These are phyloP conservation scores for Ifrita kowaldi DNA, from an alignment of 2,113 vertebrate species.

Conservation along the genomic window DNA sequence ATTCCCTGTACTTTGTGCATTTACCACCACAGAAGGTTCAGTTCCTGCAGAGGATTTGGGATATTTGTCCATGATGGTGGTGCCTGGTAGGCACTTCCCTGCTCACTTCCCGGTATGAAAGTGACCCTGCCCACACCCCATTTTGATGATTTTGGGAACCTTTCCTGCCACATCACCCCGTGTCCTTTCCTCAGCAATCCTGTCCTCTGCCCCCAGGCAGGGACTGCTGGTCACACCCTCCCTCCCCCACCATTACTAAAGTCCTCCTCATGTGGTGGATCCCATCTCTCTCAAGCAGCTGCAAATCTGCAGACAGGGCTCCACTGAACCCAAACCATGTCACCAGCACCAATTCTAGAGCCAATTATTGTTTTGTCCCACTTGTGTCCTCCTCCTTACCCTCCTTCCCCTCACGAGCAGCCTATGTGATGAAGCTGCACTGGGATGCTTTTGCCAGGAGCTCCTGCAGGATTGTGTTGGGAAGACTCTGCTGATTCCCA, in stretches of 20 bases:
- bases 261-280: neutral
- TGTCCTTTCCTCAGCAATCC: neutral
- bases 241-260: neutral
- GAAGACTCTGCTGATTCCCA: neutral
- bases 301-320: neutral
- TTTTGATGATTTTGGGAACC: neutral
- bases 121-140: neutral
- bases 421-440: neutral
- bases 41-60: neutral
- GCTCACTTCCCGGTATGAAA: neutral
- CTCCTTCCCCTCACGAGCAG: neutral
- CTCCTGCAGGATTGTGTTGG: neutral
- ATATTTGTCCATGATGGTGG: neutral
- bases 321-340: neutral
- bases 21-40: rapidly evolving
- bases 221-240: neutral
- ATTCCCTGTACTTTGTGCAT: too few species aligned
- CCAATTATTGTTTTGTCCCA: neutral
- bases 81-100: neutral
- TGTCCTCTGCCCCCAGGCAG: neutral
- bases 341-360: neutral
- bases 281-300: neutral
- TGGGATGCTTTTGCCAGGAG: neutral
- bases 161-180: neutral
- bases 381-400: neutral